Conservation (phyloP, 1,140 invertebrate genomes). For the Brachionus rubens region DNA sequence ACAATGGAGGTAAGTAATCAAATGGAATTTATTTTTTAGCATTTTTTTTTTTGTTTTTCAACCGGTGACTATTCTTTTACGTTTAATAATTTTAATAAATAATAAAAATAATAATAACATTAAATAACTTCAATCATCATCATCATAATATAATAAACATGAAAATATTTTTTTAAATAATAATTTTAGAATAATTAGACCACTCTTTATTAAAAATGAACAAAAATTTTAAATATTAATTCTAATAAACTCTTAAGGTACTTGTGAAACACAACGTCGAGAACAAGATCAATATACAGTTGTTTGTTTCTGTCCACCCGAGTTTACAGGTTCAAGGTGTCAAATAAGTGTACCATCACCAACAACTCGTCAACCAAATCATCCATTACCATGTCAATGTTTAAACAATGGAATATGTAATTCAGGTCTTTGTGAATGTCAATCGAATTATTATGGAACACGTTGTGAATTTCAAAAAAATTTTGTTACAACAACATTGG, state of each 20-base stretch:
- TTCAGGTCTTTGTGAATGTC: conserved; percentile 20
- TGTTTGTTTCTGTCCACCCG: conserved; percentile 20
- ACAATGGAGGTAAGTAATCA: conserved; percentile 43
- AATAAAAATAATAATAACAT: conserved; percentile 19
- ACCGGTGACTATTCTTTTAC: too few relatives aligned
- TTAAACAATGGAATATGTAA: conserved; percentile 26
- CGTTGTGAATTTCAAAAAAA: conserved; percentile 29
- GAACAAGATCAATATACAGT: conserved; percentile 42
- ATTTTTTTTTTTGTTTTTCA: too few relatives aligned
- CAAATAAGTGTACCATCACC: neutral
- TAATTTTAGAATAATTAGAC: too few relatives aligned
- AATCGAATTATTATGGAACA: conserved; percentile 27
- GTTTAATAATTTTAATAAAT: too few relatives aligned
- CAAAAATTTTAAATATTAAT: neutral
- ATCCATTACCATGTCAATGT: conserved; percentile 27
- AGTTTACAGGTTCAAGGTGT: conserved; percentile 27
- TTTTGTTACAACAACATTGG: neutral
- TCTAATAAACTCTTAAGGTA: neutral
- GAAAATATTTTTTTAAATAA: too few relatives aligned
- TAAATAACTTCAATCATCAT: too few relatives aligned
- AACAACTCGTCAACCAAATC: neutral
- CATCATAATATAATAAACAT: too few relatives aligned
- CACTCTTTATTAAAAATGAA: too few relatives aligned
- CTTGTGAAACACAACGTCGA: conserved; percentile 24
- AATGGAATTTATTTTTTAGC: neutral